These are phyloP conservation scores for Toxotes chatareus DNA, from an alignment of 2,113 vertebrate species.

Conservation along the genomic window DNA sequence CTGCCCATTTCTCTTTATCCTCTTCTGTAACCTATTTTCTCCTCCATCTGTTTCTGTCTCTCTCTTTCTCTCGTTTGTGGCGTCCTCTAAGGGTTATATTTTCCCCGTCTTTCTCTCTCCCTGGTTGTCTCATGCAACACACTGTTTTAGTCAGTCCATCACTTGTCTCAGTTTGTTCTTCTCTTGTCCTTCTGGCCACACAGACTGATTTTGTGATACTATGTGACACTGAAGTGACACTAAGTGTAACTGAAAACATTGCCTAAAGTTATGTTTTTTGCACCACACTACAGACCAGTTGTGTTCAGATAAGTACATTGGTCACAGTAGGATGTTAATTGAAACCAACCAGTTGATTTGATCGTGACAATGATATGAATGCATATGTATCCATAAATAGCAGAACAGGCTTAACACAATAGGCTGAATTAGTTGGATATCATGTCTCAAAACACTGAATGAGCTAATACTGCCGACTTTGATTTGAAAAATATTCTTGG, in stretches of 20 bases:
- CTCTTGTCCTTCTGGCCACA: neutral
- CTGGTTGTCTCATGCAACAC: neutral
- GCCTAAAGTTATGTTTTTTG: neutral
- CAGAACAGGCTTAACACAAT: neutral
- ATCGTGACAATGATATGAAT: neutral
- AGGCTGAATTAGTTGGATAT: neutral
- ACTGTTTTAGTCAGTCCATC: constrained; percentile 19
- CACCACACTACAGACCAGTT: neutral
- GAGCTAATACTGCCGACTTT: neutral
- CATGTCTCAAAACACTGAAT: neutral
- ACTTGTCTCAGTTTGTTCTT: neutral
- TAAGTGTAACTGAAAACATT: neutral
- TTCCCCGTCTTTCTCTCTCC: neutral
- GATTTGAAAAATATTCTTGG: neutral
- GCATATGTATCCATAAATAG: neutral
- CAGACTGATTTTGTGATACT: neutral
- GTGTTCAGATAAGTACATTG: neutral
- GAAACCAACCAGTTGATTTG: neutral
- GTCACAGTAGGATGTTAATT: neutral
- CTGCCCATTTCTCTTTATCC: constrained; percentile 34
- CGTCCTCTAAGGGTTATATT: constrained; percentile 11
- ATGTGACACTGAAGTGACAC: neutral
- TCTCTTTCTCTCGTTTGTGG: constrained; percentile 20
- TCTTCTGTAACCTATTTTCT: constrained; percentile 51
- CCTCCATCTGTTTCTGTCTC: constrained; percentile 50